Conservation (phyloP, 2,888 invertebrate genomes). For the Megastigmus dorsalis region DNA sequence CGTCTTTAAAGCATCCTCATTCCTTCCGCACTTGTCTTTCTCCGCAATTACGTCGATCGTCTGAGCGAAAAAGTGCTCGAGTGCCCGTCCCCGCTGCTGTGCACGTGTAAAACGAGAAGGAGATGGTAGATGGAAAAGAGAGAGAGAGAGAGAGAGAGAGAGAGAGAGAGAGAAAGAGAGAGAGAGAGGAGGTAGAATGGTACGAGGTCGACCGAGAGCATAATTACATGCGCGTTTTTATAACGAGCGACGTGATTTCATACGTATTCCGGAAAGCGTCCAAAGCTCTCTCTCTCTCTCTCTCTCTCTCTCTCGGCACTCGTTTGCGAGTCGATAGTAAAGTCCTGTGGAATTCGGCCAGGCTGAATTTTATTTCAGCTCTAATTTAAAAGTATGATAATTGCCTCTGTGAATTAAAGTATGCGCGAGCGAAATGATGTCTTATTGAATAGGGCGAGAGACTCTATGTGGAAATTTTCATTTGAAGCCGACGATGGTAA, state of each 20-base stretch:
- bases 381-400: slow-evolving; percentile 4
- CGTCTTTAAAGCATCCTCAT: slow-evolving; percentile 11
- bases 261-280: slow-evolving; percentile 6
- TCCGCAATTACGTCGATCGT: slow-evolving; percentile 39
- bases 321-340: not conserved
- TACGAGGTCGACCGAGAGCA: slow-evolving; percentile 12
- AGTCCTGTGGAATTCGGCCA: not conserved
- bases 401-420: slow-evolving; percentile 1
- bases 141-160: not conserved
- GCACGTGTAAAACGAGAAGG: slow-evolving; percentile 4
- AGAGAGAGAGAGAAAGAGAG: not conserved
- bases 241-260: slow-evolving; percentile 27
- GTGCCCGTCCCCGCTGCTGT: not conserved
- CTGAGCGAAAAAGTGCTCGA: slow-evolving; percentile 23
- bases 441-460: not conserved
- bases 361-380: not conserved
- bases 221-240: slow-evolving; percentile 46
- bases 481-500: too few relatives aligned
- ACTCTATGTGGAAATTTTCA: too few relatives aligned
- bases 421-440: too few relatives aligned
- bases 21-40: slow-evolving; percentile 33
- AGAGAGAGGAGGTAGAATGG: not conserved
- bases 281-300: not conserved
- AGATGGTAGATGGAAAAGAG: not conserved
- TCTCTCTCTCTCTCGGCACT: not conserved